Evolutionary conservation across 37 sponge, comb jelly and placozoan species (phyloP), one percentile per base, ranked within the genome.

Genomic region (Tethya wilhelma): DNA sequence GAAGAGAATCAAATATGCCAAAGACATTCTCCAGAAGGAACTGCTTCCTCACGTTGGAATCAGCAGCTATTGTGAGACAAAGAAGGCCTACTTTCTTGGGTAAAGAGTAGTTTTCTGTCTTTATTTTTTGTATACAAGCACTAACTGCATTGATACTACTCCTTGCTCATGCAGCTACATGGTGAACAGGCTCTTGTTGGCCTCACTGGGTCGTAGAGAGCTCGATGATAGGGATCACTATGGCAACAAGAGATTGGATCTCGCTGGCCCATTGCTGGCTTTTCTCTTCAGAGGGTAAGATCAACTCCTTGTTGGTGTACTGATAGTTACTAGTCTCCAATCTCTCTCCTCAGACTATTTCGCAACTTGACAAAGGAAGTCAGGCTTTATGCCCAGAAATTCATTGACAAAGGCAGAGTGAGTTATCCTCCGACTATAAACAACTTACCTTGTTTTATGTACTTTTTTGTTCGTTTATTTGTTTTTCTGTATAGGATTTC

Each of bases 221-320:
- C 60, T 99, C 79, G 99, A 99, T 71, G 99, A 99, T 73, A 81
- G 99, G 32, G 99, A 99, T 92, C 99, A 99, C 85, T 99, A 94
- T 85, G 99, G 99, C 34, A 99, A 99, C 94, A 99, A 99, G 85
- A 73, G 99, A 29, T 83, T 99, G 49, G 99, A 99, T 62, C 83
- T 99, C 44, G 99, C 99, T 65, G 99, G 99, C 0, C 99, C 99
- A 17, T 82, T 99, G 40, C 91, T 99, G 56, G 96, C 92, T 38
- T 94, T 91, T 75, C 81, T 99, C 33, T 99, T 99, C 78, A 81
- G 99, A 76, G 98, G 98, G 95, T 94, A 45, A 79, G 81, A 20
- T 19, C 22, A 57, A 29, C 25, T 25, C 44, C 31, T 20, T 37
- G 33, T 19, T 14, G 3, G 36, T 56, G 37, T 55, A 57, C 2